Conservation (phyloP, 2,113 vertebrate genomes). For the Peromyscus leucopus region DNA sequence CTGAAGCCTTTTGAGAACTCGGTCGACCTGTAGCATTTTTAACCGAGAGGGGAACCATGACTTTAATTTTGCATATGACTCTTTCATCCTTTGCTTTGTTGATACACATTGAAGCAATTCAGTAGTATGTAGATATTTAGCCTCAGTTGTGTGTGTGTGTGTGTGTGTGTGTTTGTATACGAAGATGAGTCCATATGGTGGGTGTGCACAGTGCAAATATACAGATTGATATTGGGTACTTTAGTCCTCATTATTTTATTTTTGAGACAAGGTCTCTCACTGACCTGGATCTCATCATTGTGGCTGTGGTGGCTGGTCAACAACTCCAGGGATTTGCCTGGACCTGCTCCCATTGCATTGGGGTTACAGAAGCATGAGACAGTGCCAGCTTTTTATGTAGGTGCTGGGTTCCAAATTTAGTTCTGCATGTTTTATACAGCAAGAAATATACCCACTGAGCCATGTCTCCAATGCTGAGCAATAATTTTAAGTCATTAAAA, state of each 20-base stretch:
- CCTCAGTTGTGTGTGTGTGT: neutral
- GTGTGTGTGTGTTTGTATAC: neutral
- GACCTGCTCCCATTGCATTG: neutral
- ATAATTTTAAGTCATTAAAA: slow-evolving; percentile 32
- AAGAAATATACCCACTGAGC: neutral
- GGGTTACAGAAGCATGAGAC: neutral
- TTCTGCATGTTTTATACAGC: neutral
- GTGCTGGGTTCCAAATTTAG: neutral
- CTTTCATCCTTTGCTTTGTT: neutral
- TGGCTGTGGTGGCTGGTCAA: too few relatives aligned
- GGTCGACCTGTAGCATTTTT: neutral
- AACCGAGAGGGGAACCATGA: neutral
- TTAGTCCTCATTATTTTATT: neutral
- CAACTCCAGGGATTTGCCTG: neutral
- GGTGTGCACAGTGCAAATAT: neutral
- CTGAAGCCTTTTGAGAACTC: neutral
- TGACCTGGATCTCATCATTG: neutral
- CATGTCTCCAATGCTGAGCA: neutral
- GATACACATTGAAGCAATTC: neutral
- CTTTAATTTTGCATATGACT: neutral
- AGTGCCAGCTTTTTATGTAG: too few relatives aligned
- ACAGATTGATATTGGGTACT: neutral
- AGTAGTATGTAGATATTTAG: neutral
- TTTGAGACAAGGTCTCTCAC: neutral
- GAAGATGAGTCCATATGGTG: neutral